phyloP scores from a whole-genome alignment of 2,113 vertebrate species.

The Hippotragus niger region DNA sequence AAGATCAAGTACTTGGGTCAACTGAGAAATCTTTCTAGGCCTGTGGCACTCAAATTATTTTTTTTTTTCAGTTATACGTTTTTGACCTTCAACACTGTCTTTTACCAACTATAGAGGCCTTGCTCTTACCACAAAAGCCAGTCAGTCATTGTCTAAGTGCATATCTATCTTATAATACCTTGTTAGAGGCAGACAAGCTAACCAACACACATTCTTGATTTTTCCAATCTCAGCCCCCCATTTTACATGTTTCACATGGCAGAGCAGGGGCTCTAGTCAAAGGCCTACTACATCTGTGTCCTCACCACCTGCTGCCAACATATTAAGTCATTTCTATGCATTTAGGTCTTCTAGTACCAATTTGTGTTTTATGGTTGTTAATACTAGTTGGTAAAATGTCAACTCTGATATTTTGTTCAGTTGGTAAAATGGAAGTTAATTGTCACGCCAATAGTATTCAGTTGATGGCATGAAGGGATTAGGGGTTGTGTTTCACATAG shows the following conservation, averaged over 20 bases:
- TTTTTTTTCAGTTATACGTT: not conserved
- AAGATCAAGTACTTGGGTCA: not conserved
- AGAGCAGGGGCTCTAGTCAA: not conserved
- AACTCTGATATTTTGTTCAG: not conserved
- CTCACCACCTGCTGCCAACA: not conserved
- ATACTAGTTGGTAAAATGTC: not conserved
- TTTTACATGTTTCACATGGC: not conserved
- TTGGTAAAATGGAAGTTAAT: not conserved
- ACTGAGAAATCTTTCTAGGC: not conserved
- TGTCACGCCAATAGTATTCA: not conserved
- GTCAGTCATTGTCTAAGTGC: not conserved
- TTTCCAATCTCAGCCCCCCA: not conserved
- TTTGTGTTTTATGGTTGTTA: not conserved
- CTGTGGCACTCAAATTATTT: not conserved
- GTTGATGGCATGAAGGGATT: not conserved
- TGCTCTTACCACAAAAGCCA: not conserved
- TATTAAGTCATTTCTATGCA: not conserved
- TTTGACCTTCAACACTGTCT: not conserved
- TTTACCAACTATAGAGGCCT: not conserved
- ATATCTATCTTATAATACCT: not conserved
- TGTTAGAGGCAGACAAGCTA: not conserved
- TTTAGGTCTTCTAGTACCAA: not conserved
- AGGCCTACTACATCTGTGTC: too few species aligned
- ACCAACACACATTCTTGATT: not conserved
- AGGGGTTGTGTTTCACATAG: not conserved